Evolutionary conservation across 2,113 vertebrate genomes (phyloP).

Genomic region (Otus sunia): DNA sequence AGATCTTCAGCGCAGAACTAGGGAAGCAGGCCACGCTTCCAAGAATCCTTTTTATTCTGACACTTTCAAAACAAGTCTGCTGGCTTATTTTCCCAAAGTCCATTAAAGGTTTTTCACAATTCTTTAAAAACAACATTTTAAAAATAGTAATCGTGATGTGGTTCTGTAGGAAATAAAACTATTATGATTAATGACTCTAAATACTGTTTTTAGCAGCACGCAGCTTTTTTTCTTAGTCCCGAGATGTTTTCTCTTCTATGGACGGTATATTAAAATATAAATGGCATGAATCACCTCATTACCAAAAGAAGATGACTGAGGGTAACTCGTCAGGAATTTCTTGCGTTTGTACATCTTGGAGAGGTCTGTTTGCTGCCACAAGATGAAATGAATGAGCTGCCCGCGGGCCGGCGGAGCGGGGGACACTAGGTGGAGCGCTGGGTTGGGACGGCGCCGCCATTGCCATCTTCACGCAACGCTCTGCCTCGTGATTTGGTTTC

Average conservation of each 20-base stretch:
- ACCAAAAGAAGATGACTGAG: slow-evolving; percentile 23
- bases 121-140: slow-evolving; percentile 37
- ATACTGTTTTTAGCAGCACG: background rate
- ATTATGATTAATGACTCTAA: background rate
- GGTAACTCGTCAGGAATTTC: background rate
- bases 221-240: background rate
- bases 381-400: background rate
- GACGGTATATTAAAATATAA: background rate
- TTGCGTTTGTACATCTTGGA: background rate
- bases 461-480: background rate
- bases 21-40: slow-evolving; percentile 7
- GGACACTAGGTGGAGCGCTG: slow-evolving; percentile 57
- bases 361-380: background rate
- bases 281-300: slow-evolving; percentile 21
- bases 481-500: background rate
- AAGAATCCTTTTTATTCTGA: slow-evolving; percentile 45
- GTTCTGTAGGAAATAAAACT: slow-evolving; percentile 48
- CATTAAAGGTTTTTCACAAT: slow-evolving; percentile 17
- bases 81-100: slow-evolving; percentile 14
- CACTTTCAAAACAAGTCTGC: slow-evolving; percentile 53
- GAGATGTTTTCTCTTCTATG: background rate
- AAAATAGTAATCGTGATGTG: slow-evolving; percentile 26
- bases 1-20: background rate
- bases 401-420: background rate
- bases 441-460: background rate